These are phyloP conservation scores for Ctenicera cuprea DNA, from an alignment of 2,888 invertebrate species.

Conservation along the genomic window DNA sequence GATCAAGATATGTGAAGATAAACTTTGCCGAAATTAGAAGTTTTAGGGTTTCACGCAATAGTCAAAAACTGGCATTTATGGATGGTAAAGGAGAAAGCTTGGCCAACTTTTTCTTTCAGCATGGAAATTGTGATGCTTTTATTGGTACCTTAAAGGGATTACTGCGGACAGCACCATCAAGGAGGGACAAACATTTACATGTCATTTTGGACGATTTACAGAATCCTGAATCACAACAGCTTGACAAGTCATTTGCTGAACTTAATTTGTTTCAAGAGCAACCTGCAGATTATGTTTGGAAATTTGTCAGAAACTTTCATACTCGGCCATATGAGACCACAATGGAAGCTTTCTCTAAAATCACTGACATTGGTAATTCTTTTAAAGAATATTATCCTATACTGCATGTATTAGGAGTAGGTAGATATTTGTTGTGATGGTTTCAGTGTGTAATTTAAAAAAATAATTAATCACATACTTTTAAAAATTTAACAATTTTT, in stretches of 20 bases:
- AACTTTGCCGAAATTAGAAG: constrained; percentile 80
- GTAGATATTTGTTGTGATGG: not conserved
- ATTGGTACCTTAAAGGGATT: constrained; percentile 78
- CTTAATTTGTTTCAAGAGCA: constrained; percentile 87
- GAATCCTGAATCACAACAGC: constrained; percentile 79
- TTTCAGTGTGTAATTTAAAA: no score
- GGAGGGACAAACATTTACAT: constrained; percentile 82
- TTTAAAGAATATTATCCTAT: constrained; percentile 32
- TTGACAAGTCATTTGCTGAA: constrained; percentile 91
- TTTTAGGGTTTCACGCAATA: constrained; percentile 76
- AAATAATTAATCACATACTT: no score
- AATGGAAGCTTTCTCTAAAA: constrained; percentile 89
- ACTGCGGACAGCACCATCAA: constrained; percentile 80
- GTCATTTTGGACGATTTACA: constrained; percentile 82
- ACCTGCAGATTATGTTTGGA: constrained; percentile 81
- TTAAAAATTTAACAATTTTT: not conserved
- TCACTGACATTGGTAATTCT: constrained; percentile 83
- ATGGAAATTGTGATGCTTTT: constrained; percentile 89
- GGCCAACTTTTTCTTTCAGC: constrained; percentile 90
- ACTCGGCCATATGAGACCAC: constrained; percentile 89
- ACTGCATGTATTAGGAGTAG: constrained; percentile 25
- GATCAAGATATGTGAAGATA: constrained; percentile 75
- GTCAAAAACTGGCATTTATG: constrained; percentile 78
- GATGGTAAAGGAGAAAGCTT: constrained; percentile 83
- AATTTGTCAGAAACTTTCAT: constrained; percentile 76